Conservation (phyloP, 1,140 invertebrate species). For the Thaumatotibia leucotreta region DNA sequence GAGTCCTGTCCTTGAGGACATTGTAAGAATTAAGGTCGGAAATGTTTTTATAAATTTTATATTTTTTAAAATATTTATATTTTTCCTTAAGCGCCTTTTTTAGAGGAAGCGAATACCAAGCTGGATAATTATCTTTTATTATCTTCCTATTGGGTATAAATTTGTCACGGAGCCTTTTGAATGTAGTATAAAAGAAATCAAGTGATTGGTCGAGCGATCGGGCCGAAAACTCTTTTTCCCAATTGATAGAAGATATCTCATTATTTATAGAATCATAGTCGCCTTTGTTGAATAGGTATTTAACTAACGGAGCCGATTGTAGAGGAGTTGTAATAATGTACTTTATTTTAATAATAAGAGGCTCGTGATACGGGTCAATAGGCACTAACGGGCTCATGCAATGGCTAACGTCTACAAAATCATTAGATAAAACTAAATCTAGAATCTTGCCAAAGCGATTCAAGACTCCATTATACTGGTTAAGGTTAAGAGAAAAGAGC, state of each 20-base stretch:
- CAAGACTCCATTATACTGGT: not conserved
- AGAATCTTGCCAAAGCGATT: not conserved
- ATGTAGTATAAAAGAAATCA: not conserved
- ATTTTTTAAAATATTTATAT: not conserved
- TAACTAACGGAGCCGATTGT: not conserved
- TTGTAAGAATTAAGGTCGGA: not conserved
- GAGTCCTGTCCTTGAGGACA: not conserved
- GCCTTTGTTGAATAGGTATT: not conserved
- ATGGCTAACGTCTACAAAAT: not conserved
- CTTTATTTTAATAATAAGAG: not conserved
- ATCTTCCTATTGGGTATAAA: not conserved
- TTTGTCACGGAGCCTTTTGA: not conserved
- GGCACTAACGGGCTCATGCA: not conserved
- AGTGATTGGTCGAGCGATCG: not conserved
- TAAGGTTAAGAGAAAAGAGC: not conserved
- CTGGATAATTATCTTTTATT: not conserved
- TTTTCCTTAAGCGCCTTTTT: not conserved
- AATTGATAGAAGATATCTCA: not conserved
- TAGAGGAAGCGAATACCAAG: not conserved
- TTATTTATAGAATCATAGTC: not conserved
- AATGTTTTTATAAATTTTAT: not conserved
- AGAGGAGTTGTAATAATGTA: not conserved
- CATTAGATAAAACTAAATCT: constrained; percentile 5
- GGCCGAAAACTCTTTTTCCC: not conserved
- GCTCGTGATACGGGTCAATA: not conserved